Percentiles rank a stretch among this genome's conserved stretches.
These are phyloP conservation scores for Turritopsis dohrnii DNA, from an alignment of 30 jellyfish, hydroid and myxozoan genomes.

Conservation along the genomic window DNA sequence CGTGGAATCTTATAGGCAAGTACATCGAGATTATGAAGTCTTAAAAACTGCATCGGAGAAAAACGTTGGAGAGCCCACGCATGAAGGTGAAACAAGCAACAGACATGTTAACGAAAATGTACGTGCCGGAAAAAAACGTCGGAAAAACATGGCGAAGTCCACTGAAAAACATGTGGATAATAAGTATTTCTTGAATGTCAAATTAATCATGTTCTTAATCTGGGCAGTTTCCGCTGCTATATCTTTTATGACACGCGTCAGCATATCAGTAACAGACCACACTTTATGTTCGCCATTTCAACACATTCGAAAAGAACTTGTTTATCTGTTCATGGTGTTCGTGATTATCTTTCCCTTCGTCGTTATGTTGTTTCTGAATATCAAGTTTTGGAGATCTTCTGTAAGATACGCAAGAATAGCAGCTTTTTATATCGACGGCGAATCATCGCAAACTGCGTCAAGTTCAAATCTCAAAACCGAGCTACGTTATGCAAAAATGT, in stretches of 20 bases:
- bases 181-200: neutral
- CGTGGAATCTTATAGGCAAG: neutral
- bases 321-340: neutral
- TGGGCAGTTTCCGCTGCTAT: constrained; percentile 12
- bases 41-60: neutral
- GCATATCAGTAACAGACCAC: neutral
- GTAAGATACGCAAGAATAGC: neutral
- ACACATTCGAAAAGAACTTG: constrained; percentile 8
- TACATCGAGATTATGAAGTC: neutral
- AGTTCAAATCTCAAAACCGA: neutral
- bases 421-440: neutral
- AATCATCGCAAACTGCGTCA: neutral
- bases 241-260: neutral
- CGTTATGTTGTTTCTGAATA: neutral
- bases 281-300: constrained; percentile 9
- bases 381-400: neutral
- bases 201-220: neutral
- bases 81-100: neutral
- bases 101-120: neutral
- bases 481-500: neutral
- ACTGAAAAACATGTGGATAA: neutral
- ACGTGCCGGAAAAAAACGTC: neutral
- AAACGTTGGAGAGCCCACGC: neutral
- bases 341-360: constrained; percentile 4
- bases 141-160: neutral